A percentile compares a stretch with the other conserved stretches of the same genome.
phyloP scores from a whole-genome alignment of 2,888 invertebrate species.

The Hirtodrosophila histrioides region DNA sequence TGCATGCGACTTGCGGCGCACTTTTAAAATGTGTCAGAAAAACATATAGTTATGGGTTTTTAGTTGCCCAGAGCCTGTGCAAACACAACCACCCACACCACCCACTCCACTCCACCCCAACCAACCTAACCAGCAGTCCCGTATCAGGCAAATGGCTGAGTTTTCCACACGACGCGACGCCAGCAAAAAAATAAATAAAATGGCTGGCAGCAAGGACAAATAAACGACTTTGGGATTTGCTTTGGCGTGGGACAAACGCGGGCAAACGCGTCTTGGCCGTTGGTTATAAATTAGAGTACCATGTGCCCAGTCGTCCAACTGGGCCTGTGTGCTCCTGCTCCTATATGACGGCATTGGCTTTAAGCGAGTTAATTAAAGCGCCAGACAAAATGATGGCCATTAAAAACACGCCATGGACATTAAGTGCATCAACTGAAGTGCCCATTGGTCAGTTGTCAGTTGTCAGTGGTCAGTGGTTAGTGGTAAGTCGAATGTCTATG shows the following conservation, averaged over 20 bases:
- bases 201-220: constrained; percentile 51
- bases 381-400: constrained; percentile 57
- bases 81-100: too few relatives aligned
- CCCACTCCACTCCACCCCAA: background rate
- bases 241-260: constrained; percentile 33
- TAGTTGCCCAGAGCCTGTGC: constrained; percentile 46
- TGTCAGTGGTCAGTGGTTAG: constrained; percentile 24
- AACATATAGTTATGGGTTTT: constrained; percentile 75
- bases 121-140: background rate
- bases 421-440: constrained; percentile 65
- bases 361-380: constrained; percentile 70
- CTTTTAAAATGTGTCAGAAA: constrained; percentile 75
- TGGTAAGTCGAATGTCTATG: constrained; percentile 29
- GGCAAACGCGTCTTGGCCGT: constrained; percentile 34
- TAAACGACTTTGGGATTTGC: constrained; percentile 67
- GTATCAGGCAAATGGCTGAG: constrained; percentile 3
- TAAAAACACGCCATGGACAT: constrained; percentile 71
- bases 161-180: constrained; percentile 43
- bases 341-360: constrained; percentile 34
- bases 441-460: constrained; percentile 33
- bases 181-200: constrained; percentile 61
- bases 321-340: background rate
- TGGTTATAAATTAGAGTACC: constrained; percentile 59
- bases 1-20: constrained; percentile 69
- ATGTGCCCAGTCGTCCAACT: constrained; percentile 44